Evolutionary conservation across 1,140 invertebrate species (phyloP), one percentile per base, ranked within the genome.

Genomic region (Sitobion miscanthi): DNA sequence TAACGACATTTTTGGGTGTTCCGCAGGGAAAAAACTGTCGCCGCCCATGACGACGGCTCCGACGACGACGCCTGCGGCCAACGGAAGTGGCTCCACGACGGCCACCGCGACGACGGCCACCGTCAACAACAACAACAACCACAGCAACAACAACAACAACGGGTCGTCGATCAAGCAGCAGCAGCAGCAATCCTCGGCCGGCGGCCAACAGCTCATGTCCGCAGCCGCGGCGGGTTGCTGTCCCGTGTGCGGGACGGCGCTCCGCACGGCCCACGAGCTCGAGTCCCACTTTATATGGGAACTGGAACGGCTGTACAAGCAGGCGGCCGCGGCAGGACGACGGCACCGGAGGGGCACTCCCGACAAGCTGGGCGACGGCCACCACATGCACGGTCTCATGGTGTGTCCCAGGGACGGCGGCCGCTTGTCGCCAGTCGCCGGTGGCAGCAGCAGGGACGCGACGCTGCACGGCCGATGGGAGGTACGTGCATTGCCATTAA

Each of bases 401-500:
- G 95, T 47, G 1, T 62, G 57, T n/a, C 23, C n/a, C 9, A 77
- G 69, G 49, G 77, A 83, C 49, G 77, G 77, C n/a, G 47, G 62
- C 21, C n/a, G 42, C 1, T 42, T 52, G 47, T 93, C 91, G 82
- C 91, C 91, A 9, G 49, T 49, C 7, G 47, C 69, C 25, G 89
- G 89, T 38, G 57, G 88, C 88, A 57, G 88, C 35, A 57, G 88
- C 35, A 89, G 88, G 42, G 96, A 96, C 94, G 96, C 96, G 5
- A 96, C 96, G 94, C 96, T 97, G 94, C 97, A 97, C 94, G 97
- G 97, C 93, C 95, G 97, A 95, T 98, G 97, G 97, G 97, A 98
- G 94, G 96, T 96, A 94, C 94, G 38, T 23, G 8, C 14, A 17
- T 17, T 4, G 14, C 17, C 49, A 17, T 52, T 20, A 52, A 17